Percentiles rank a stretch among this genome's conserved stretches.
Evolutionary conservation across 2,888 invertebrate genomes (phyloP).

Genomic region (Blera fallax): DNA sequence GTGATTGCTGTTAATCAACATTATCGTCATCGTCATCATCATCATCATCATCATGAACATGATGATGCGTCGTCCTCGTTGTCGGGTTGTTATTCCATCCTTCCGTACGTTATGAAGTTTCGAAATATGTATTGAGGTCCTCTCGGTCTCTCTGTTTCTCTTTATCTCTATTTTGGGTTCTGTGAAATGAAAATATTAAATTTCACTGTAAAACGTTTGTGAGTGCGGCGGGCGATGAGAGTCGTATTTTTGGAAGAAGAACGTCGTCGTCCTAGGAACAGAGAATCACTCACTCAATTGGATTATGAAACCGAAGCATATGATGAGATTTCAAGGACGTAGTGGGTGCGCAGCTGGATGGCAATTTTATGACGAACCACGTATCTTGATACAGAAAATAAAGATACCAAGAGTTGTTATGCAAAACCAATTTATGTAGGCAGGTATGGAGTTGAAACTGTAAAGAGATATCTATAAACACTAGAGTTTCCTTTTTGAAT

Average conservation of each 20-base stretch:
- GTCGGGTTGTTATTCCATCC: not conserved
- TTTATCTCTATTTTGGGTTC: not conserved
- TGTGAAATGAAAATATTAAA: constrained; percentile 41
- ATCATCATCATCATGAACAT: not conserved
- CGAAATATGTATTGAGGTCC: not conserved
- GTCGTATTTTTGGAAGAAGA: not conserved
- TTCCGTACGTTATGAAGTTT: not conserved
- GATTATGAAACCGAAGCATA: constrained; percentile 41
- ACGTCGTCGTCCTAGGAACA: not conserved
- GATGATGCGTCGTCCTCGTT: not conserved
- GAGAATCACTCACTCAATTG: constrained; percentile 43
- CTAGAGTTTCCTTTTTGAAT: not conserved
- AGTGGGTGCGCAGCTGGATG: constrained; percentile 44
- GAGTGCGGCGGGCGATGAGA: not conserved
- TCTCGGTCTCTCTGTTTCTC: too few species aligned
- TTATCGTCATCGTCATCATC: not conserved
- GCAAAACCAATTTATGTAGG: constrained; percentile 5
- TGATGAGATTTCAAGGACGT: constrained; percentile 46
- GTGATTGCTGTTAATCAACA: constrained; percentile 32
- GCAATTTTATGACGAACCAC: constrained; percentile 4
- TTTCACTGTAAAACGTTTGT: constrained; percentile 31
- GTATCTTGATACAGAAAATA: not conserved
- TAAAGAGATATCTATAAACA: not conserved
- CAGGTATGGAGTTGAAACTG: not conserved
- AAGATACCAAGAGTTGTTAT: not conserved